Base-by-base conservation (phyloP, 2,888 invertebrate genomes). In the Patella depressa region DNA sequence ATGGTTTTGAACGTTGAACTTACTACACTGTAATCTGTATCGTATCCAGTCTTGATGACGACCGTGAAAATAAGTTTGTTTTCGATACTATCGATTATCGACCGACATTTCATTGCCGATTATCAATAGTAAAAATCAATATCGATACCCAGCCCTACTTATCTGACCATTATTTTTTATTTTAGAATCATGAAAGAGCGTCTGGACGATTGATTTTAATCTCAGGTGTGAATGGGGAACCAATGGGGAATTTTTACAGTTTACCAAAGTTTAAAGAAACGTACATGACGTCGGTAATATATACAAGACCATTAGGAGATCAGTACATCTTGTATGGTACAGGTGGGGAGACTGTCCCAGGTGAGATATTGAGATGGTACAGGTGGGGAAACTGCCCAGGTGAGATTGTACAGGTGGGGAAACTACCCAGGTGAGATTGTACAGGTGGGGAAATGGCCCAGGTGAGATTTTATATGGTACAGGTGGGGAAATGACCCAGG, bases 331-430 rank as follows among this genome's bases (percentile, higher is more conserved):
- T 91, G 71, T 87, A 89, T 83, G 91, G 91, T 4, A 88, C 86
- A 81, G 91, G 91, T 5, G 90, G 90, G 29, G 88, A 90, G 77
- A 89, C 89, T 24, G 84, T 89, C 0, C 78, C 86, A 81, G 91
- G 91, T 90, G 75, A 72, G 76, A 19, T 90, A 9, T 79, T 90
- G 29, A 24, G 86, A 86, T 75, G 90, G 90, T 0, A 85, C 84
- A 72, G 90, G 89, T 9, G 89, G 89, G 17, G 88, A 88, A 80
- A 88, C 87, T 2, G 86, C 2, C 82, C 83, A 71, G 89, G 90
- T 88, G 79, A 19, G 78, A n/a, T 57, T 29, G 29, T 29, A 29
- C 29, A 29, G 29, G 29, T 29, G 29, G 3, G 29, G 29, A 29
- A 29, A 29, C 2, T 1, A 2, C 2, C 29, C 29, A 29, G 29